These are phyloP conservation scores for Ceratoteleas bidentatus DNA, from an alignment of 1,140 invertebrate genomes.

Conservation along the genomic window DNA sequence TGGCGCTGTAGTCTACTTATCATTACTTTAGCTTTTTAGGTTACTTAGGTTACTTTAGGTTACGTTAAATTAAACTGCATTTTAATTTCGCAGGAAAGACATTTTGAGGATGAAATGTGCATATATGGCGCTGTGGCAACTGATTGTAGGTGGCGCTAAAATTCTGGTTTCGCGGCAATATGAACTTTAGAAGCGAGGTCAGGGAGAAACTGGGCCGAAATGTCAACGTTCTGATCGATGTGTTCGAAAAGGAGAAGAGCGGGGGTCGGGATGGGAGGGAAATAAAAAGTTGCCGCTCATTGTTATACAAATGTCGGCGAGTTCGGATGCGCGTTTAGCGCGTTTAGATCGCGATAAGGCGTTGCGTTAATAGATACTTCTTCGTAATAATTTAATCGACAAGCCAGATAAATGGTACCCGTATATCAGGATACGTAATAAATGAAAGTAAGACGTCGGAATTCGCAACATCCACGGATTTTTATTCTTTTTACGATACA, in stretches of 20 bases:
- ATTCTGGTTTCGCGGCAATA: too few species aligned
- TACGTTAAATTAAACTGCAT: too few species aligned
- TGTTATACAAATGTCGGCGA: constrained; percentile 16
- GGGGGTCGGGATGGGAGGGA: not conserved
- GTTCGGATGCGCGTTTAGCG: constrained; percentile 19
- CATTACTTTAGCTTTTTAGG: too few species aligned
- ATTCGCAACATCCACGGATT: constrained; percentile 13
- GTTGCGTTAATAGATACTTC: constrained; percentile 31
- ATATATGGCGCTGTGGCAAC: too few species aligned
- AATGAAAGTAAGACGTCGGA: constrained; percentile 42
- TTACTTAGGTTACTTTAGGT: too few species aligned
- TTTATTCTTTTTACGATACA: not conserved
- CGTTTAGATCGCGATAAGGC: constrained; percentile 24
- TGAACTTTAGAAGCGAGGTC: not conserved
- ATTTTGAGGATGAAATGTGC: not conserved
- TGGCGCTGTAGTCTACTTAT: too few species aligned
- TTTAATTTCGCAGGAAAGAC: not conserved
- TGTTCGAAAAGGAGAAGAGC: constrained; percentile 26
- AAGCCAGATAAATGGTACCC: constrained; percentile 27
- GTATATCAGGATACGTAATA: constrained; percentile 34
- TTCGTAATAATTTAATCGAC: constrained; percentile 39
- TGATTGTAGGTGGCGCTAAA: constrained; percentile 37
- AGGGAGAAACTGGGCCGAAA: constrained; percentile 56
- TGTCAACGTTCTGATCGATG: constrained; percentile 63
- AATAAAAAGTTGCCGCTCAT: not conserved